Conservation (phyloP, 1,140 invertebrate species). For the Ceratosolen solmsi region DNA sequence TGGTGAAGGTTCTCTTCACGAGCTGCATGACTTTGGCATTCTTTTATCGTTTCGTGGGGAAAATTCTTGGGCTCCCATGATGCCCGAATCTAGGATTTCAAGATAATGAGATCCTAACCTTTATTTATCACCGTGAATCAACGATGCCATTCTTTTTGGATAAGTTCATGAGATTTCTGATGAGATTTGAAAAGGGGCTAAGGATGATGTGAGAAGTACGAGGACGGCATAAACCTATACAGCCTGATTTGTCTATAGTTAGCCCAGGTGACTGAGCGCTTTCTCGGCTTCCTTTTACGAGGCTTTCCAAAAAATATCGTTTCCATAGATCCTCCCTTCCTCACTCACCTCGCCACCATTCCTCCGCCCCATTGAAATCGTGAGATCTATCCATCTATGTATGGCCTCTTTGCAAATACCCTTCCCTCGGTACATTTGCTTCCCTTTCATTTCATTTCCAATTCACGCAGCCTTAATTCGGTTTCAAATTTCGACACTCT, state of each 20-base stretch:
- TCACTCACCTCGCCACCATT: not conserved
- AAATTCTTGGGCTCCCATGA: too few relatives aligned
- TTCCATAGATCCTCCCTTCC: not conserved
- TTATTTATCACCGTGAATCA: not conserved
- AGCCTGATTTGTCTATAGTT: not conserved
- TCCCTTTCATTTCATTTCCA: not conserved
- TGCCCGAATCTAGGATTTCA: not conserved
- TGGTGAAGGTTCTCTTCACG: not conserved
- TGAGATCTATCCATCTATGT: not conserved
- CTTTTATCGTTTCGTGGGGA: constrained; percentile 29
- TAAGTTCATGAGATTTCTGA: too few relatives aligned
- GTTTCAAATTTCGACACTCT: too few relatives aligned
- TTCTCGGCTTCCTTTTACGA: constrained; percentile 6
- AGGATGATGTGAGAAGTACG: too few relatives aligned
- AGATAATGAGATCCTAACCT: not conserved
- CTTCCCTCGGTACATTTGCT: not conserved
- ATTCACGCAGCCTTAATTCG: not conserved
- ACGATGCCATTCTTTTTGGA: not conserved
- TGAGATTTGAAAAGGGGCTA: too few relatives aligned
- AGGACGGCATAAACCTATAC: not conserved
- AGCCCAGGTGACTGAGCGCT: not conserved
- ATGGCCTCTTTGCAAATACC: not conserved
- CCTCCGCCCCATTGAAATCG: not conserved
- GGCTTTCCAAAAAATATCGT: not conserved
- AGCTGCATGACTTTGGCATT: not conserved